Conservation (phyloP, 2,797 vertebrate species). For the Pagetopsis macropterus region DNA sequence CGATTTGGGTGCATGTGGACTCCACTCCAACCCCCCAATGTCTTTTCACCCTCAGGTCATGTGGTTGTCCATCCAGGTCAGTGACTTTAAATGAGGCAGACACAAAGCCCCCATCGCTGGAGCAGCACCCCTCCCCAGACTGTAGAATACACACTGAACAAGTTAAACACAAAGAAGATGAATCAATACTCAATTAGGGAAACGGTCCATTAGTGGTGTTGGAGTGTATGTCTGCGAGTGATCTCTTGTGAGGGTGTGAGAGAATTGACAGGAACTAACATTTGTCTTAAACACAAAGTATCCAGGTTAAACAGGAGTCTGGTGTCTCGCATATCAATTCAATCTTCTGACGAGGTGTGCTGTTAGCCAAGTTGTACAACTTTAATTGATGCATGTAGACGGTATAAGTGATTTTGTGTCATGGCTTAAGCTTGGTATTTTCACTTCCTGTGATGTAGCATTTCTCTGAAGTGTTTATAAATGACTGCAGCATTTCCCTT, state of each 20-base stretch:
- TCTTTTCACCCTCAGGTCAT: conserved; percentile 64
- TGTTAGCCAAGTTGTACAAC: conserved; percentile 26
- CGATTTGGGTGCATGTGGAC: conserved; percentile 42
- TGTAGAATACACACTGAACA: conserved; percentile 49
- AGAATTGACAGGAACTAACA: conserved; percentile 48
- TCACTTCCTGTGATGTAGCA: conserved; percentile 33
- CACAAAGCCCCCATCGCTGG: conserved; percentile 9
- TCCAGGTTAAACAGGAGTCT: conserved; percentile 14
- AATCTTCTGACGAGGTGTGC: not conserved
- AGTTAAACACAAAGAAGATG: conserved; percentile 51
- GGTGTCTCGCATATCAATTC: conserved; percentile 12
- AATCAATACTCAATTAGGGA: conserved; percentile 65
- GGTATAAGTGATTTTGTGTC: conserved; percentile 25
- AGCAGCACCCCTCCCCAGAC: conserved; percentile 46
- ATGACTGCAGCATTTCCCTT: conserved; percentile 28
- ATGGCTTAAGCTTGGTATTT: not conserved
- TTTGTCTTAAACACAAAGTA: conserved; percentile 22
- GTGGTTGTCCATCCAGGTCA: conserved; percentile 70
- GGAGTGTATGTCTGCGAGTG: conserved; percentile 14
- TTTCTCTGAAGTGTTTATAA: conserved; percentile 18
- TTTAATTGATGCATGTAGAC: conserved; percentile 37
- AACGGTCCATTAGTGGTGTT: conserved; percentile 64
- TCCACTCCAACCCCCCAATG: conserved; percentile 19
- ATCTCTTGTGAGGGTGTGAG: conserved; percentile 45
- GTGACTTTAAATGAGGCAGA: conserved; percentile 69